Evolutionary conservation across 2,888 invertebrate species (phyloP), one percentile per base, ranked within the genome.

Genomic region (Dasypogon diadema): DNA sequence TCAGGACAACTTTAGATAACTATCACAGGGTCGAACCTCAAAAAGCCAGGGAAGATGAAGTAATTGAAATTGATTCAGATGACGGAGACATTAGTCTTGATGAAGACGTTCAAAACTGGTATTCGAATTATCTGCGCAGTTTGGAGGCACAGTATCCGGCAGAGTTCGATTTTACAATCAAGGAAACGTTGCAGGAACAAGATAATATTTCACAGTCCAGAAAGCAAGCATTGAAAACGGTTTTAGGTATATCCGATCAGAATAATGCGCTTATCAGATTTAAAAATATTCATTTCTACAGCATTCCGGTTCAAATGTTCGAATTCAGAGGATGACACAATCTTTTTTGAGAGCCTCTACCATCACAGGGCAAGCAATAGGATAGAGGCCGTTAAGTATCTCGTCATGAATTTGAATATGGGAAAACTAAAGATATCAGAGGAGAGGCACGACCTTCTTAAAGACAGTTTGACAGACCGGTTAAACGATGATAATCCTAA

Each of bases 101-200:
- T 8, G 79, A 76, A 1, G 77, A 85, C 79, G 83, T 87, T 18
- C 81, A 87, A 14, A 81, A 82, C 0, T 91, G 90, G 90, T 90
- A 89, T 79, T 87, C 88, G 0, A 80, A 84, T 16, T 87, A 90
- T 30, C 81, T 93, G 0, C 88, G 89, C 77, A 88, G 86, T 22
- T 83, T 94, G 1, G 94, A 95, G 84, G 87, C 85, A 2, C 90
- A 91, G 79, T 94, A 94, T 83, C 92, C 95, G 0, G 86, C 87
- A 0, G 89, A 89, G 10, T 94, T 94, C 82, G 94, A 94, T 81
- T 86, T 87, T 60, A 89, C 91, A 54, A 86, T 93, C 0, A 91
- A 91, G 80, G 86, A 87, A 14, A 87, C 91, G 22, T 88, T 90
- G 83, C 84, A 86, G 75, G 85, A 84, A 2, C 82, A 83, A 22